phyloP scores from a whole-genome alignment of 2,888 invertebrate genomes.

The Coecobrya sp. region DNA sequence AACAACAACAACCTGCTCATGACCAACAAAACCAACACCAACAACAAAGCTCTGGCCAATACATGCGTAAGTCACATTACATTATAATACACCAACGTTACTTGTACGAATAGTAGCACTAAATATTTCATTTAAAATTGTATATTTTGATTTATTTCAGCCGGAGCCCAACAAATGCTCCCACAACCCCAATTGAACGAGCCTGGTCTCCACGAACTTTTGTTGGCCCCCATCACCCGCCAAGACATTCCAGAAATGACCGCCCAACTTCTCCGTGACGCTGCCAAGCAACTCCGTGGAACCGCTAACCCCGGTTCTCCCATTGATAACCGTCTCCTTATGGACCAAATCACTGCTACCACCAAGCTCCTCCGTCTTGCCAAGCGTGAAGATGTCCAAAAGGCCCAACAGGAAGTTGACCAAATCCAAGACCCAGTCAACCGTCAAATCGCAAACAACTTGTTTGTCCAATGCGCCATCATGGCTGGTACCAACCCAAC shows the following conservation, averaged over 20 bases:
- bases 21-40: conserved; percentile 48
- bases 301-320: conserved; percentile 9
- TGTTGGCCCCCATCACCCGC: conserved; percentile 53
- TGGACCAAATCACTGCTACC: conserved; percentile 43
- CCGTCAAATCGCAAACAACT: conserved; percentile 26
- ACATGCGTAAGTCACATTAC: conserved; percentile 24
- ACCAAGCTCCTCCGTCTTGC: conserved; percentile 53
- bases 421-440: conserved; percentile 32
- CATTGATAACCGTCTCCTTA: not conserved
- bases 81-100: not conserved
- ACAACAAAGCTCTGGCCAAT: not conserved
- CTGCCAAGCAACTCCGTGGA: conserved; percentile 66
- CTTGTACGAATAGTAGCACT: too few species aligned
- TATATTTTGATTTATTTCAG: conserved; percentile 16
- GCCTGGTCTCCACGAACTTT: conserved; percentile 58
- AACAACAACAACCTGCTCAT: conserved; percentile 48
- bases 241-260: conserved; percentile 46
- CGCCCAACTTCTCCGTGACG: conserved; percentile 25
- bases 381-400: conserved; percentile 9
- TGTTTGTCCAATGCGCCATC: conserved; percentile 34
- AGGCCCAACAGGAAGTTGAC: conserved; percentile 44
- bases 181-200: conserved; percentile 50
- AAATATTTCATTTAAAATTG: not conserved
- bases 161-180: conserved; percentile 67
- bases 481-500: conserved; percentile 55